Percentiles rank a stretch among this genome's conserved stretches.
phyloP scores from a whole-genome alignment of 2,113 vertebrate species.

The Bombycilla garrulus region DNA sequence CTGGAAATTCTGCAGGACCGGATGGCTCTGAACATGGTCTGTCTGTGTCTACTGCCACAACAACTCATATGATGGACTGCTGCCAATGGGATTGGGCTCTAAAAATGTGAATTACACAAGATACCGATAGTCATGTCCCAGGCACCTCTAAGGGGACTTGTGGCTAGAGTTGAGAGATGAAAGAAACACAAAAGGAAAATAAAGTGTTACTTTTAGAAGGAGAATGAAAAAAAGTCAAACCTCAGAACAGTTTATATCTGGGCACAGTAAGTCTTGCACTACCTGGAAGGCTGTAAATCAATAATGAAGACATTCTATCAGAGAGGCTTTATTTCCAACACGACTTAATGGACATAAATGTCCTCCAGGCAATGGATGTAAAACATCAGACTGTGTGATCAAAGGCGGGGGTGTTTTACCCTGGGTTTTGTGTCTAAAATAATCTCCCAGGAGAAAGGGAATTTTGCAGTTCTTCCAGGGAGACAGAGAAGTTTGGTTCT shows the following conservation, averaged over 20 bases:
- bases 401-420: not conserved
- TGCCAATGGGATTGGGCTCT: not conserved
- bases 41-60: not conserved
- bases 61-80: not conserved
- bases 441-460: not conserved
- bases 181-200: not conserved
- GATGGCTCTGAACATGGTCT: not conserved
- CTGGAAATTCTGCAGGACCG: not conserved
- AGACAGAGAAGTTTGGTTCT: not conserved
- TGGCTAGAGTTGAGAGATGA: not conserved
- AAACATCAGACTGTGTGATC: not conserved
- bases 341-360: conserved; percentile 12
- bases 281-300: conserved; percentile 24
- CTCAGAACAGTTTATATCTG: not conserved
- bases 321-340: conserved; percentile 18
- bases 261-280: not conserved
- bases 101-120: not conserved
- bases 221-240: not conserved
- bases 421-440: not conserved
- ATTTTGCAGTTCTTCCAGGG: not conserved
- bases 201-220: not conserved
- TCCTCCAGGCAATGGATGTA: not conserved
- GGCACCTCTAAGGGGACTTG: not conserved
- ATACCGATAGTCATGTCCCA: not conserved
- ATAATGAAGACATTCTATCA: not conserved